These are phyloP conservation scores for Antheraea yamamai DNA, from an alignment of 2,888 invertebrate species.

Conservation along the genomic window DNA sequence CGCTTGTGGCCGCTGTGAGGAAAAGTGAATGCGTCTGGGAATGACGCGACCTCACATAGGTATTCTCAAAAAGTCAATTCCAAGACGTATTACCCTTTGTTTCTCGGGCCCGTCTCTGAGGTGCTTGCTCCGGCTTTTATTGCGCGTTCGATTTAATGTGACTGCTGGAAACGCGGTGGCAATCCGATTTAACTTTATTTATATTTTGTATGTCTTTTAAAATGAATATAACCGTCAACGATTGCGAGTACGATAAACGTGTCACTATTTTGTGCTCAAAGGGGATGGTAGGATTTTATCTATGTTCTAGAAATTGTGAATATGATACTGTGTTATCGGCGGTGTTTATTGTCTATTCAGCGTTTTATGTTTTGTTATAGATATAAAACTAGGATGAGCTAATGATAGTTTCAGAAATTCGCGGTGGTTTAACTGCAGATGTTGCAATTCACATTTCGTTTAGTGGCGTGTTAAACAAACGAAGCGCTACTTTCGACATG, in stretches of 20 bases:
- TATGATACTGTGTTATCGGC: neutral
- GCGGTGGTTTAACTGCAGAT: conserved; percentile 55
- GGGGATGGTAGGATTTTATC: conserved; percentile 9
- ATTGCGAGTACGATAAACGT: conserved; percentile 9
- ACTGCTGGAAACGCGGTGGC: conserved; percentile 51
- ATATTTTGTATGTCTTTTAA: conserved; percentile 31
- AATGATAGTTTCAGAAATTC: conserved; percentile 67
- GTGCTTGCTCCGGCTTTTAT: conserved; percentile 56
- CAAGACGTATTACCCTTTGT: conserved; percentile 75
- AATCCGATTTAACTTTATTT: conserved; percentile 45
- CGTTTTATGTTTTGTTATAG: neutral
- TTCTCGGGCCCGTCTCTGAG: conserved; percentile 56
- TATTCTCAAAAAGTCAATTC: conserved; percentile 70
- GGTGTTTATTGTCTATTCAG: conserved; percentile 6
- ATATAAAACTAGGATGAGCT: conserved; percentile 18
- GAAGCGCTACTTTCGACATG: conserved; percentile 63
- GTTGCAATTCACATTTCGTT: conserved; percentile 60
- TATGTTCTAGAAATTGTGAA: neutral
- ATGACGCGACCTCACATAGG: conserved; percentile 62
- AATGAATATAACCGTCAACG: conserved; percentile 19
- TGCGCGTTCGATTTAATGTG: conserved; percentile 56
- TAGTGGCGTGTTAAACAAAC: conserved; percentile 71
- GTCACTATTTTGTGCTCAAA: neutral
- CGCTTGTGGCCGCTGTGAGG: conserved; percentile 53
- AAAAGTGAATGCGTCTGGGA: conserved; percentile 64